Evolutionary conservation across 2,113 vertebrate species (phyloP).

Genomic region (Plecturocebus donacophilus): DNA sequence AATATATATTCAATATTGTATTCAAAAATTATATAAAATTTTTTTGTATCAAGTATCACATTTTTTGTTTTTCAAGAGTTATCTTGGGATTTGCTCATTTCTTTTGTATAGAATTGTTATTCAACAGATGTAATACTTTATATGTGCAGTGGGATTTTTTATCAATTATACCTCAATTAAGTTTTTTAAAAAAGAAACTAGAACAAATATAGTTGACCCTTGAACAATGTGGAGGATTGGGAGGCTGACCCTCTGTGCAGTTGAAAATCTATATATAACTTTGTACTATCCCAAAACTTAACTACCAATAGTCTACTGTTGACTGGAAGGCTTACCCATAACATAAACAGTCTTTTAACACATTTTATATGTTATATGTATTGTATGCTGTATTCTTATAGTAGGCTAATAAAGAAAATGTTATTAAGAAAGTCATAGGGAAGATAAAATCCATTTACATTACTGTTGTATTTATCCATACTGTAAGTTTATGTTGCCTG

Average conservation of each 20-base stretch:
- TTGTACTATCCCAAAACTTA: background rate
- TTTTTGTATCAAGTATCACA: background rate
- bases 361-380: background rate
- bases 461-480: background rate
- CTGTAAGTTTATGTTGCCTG: background rate
- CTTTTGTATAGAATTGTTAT: background rate
- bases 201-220: background rate
- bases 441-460: background rate
- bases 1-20: background rate
- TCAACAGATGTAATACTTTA: background rate
- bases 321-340: background rate
- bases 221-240: background rate
- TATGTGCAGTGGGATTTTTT: background rate
- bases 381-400: background rate
- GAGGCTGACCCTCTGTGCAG: background rate
- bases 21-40: background rate
- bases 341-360: background rate
- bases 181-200: background rate
- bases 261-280: background rate
- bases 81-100: background rate
- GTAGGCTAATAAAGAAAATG: background rate
- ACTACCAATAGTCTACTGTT: background rate
- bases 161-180: background rate
- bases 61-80: background rate
- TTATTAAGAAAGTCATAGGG: background rate